Evolutionary conservation across 2,797 vertebrate species (phyloP).

Genomic region (Simalia tracyae): DNA sequence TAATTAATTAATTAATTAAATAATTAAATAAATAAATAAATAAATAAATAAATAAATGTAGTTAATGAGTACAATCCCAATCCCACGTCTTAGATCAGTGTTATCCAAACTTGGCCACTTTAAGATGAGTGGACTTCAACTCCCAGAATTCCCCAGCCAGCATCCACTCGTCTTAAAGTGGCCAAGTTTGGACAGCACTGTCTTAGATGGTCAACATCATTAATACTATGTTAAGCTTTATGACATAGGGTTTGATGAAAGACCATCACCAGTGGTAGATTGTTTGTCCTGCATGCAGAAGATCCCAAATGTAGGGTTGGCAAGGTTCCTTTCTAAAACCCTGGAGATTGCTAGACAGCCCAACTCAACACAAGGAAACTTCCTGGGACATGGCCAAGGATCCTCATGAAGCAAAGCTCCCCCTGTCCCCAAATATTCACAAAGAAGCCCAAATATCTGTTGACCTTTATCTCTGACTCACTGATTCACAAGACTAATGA

Average conservation of each 20-base stretch:
- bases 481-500: conserved; percentile 3
- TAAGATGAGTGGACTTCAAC: too few relatives aligned
- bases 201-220: neutral
- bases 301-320: neutral
- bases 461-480: neutral
- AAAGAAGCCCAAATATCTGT: neutral
- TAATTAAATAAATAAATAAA: too few relatives aligned
- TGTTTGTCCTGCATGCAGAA: neutral
- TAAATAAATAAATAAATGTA: neutral
- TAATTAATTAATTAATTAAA: too few relatives aligned
- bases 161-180: too few relatives aligned
- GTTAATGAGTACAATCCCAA: neutral
- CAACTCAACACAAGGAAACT: neutral
- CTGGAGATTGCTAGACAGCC: neutral
- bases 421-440: neutral
- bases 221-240: neutral
- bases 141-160: too few relatives aligned
- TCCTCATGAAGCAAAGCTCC: neutral
- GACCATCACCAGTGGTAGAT: neutral
- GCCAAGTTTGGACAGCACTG: too few relatives aligned
- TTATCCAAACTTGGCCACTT: too few relatives aligned
- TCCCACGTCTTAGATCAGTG: too few relatives aligned
- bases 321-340: neutral
- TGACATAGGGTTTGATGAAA: neutral
- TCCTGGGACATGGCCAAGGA: neutral